Evolutionary conservation across 2,888 invertebrate genomes (phyloP).

Genomic region (Apodemia hepburni): DNA sequence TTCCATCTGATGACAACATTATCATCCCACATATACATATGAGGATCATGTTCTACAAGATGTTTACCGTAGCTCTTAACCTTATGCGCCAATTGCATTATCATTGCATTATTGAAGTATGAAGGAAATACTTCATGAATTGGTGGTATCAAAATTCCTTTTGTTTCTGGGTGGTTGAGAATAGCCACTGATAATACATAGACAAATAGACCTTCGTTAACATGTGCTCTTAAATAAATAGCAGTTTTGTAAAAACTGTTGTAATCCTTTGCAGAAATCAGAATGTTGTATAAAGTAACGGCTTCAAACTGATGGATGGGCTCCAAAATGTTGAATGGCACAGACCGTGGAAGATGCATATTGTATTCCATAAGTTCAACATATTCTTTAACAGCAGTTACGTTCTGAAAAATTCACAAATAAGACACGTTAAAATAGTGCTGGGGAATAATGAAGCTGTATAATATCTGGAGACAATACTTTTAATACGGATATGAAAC

Average conservation of each 20-base stretch:
- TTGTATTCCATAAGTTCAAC: slow-evolving; percentile 70
- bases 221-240: slow-evolving; percentile 82
- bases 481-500: too few relatives aligned
- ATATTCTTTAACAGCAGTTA: slow-evolving; percentile 77
- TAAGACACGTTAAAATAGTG: too few relatives aligned
- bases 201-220: slow-evolving; percentile 86
- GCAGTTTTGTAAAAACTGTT: slow-evolving; percentile 85
- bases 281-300: slow-evolving; percentile 82
- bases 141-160: slow-evolving; percentile 84
- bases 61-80: slow-evolving; percentile 66
- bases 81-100: slow-evolving; percentile 83
- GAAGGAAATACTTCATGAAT: slow-evolving; percentile 87
- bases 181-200: slow-evolving; percentile 83
- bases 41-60: slow-evolving; percentile 48
- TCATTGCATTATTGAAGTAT: slow-evolving; percentile 84
- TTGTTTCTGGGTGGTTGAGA: slow-evolving; percentile 81
- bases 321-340: slow-evolving; percentile 80
- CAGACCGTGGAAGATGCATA: slow-evolving; percentile 77
- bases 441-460: too few relatives aligned
- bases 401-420: slow-evolving; percentile 57
- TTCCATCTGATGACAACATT: slow-evolving; percentile 82
- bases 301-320: slow-evolving; percentile 82
- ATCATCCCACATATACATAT: slow-evolving; percentile 58
- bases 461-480: too few relatives aligned
- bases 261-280: slow-evolving; percentile 86